phyloP scores from a whole-genome alignment of 2,113 vertebrate species.

The Bufo bufo region DNA sequence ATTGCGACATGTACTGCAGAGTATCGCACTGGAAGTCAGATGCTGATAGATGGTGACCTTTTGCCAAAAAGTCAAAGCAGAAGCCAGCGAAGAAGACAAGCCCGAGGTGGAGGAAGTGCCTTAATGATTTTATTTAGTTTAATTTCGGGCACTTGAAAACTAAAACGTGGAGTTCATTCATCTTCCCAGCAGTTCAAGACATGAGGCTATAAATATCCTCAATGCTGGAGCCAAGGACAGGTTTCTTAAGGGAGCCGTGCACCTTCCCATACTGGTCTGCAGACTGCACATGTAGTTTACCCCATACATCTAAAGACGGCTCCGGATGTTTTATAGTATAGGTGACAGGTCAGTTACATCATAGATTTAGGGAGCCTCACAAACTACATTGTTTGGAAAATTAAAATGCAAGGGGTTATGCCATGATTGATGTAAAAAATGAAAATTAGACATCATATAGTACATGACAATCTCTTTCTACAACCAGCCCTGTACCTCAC shows the following conservation, averaged over 20 bases:
- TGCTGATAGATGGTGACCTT: background rate
- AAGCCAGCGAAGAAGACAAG: background rate
- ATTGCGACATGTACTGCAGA: background rate
- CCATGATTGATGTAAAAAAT: too few species aligned
- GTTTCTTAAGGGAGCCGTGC: conserved; percentile 46
- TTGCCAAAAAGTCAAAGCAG: background rate
- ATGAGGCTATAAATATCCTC: conserved; percentile 62
- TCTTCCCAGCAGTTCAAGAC: conserved; percentile 59
- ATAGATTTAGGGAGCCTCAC: too few species aligned
- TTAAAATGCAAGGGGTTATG: too few species aligned
- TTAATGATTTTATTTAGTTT: conserved; percentile 26
- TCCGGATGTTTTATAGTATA: background rate
- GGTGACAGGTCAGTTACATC: background rate
- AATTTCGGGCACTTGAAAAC: conserved; percentile 23
- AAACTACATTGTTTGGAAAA: too few species aligned
- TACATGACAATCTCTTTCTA: too few species aligned
- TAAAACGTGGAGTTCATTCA: conserved; percentile 60
- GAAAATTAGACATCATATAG: too few species aligned
- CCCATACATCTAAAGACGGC: background rate
- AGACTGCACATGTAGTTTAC: background rate
- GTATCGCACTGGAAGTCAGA: background rate
- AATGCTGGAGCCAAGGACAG: conserved; percentile 43
- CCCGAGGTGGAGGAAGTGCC: background rate
- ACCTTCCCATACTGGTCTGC: background rate
- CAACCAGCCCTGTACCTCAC: too few species aligned